Conservation (phyloP, 2,113 vertebrate genomes). For the Gobius niger region DNA sequence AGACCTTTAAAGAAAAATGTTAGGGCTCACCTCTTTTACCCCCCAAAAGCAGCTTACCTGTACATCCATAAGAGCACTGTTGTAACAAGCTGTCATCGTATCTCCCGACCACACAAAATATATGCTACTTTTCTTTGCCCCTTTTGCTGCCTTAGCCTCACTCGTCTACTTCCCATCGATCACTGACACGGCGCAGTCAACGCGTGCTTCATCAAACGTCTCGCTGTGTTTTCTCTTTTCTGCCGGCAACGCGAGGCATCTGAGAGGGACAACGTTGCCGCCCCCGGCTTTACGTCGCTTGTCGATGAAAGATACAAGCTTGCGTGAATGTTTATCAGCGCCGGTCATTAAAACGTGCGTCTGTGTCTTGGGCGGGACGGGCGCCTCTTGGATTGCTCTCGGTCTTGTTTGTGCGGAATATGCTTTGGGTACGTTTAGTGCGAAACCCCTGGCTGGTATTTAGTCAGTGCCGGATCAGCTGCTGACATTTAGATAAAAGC, state of each 20-base stretch:
- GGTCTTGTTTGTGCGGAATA: slow-evolving; percentile 5
- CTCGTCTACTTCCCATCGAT: slow-evolving; percentile 56
- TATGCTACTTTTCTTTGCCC: slow-evolving; percentile 34
- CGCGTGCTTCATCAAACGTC: slow-evolving; percentile 69
- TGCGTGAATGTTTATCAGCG: background rate
- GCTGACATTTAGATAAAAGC: slow-evolving; percentile 79
- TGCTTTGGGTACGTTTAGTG: slow-evolving; percentile 25
- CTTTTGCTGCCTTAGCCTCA: slow-evolving; percentile 28
- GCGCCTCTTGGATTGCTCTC: slow-evolving; percentile 5
- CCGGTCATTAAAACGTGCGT: no score
- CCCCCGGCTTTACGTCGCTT: slow-evolving; percentile 10
- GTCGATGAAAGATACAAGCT: background rate
- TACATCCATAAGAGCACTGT: background rate
- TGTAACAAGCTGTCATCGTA: slow-evolving; percentile 15
- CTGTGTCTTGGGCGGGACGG: no score
- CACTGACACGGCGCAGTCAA: slow-evolving; percentile 64
- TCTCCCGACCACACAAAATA: slow-evolving; percentile 44
- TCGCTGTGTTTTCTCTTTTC: slow-evolving; percentile 56
- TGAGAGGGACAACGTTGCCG: slow-evolving; percentile 30
- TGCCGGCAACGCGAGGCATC: slow-evolving; percentile 52
- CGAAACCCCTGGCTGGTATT: slow-evolving; percentile 62
- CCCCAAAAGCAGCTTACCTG: background rate
- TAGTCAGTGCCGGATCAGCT: slow-evolving; percentile 66
- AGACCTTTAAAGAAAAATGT: background rate
- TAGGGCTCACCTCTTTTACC: no score